Evolutionary conservation across 2,888 invertebrate genomes (phyloP), one percentile per base, ranked within the genome.

Genomic region (Orgyia antiqua): DNA sequence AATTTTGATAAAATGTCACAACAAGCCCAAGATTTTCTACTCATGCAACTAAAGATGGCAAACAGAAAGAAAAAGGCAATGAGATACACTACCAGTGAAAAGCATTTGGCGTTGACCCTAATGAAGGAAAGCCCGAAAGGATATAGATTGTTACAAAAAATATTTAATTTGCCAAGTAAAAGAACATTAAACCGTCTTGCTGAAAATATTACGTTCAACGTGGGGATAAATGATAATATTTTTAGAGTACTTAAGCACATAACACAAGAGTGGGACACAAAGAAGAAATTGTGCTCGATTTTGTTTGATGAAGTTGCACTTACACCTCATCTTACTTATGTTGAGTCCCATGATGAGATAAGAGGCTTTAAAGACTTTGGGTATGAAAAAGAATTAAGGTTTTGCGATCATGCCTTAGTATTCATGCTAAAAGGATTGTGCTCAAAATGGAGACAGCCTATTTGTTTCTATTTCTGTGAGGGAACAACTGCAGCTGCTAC

Each of bases 391-490:
- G 17, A 41, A 23, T 1, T 27, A 0, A 33, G 27, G 12, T 45
- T 28, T 7, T 26, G 18, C 10, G 47, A 55, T 24, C 52, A 55
- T 35, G 42, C 45, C 4, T 27, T 51, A 4, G 52, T 52, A 0
- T 49, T 52, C 6, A 46, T 51, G 45, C 2, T 53, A 0, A 36
- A 31, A 28, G 50, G 54, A 4, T 23, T 44, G n/a, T 42, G 44
- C 13, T 31, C 37, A 2, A 19, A 21, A 2, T 45, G 52, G 52
- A 4, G 36, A 12, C 46, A 50, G 19, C 11, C 18, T 12, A 4
- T 55, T 6, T 40, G 41, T 4, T 50, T 33, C 31, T 52, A 51
- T 27, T 52, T 53, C 19, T 56, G 49, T 41, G 45, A 45, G 33
- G 51, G 51, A 0, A 42, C 49, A 9, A 33, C 36, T 7, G 25